These are phyloP conservation scores for Spilarctia lutea DNA, from an alignment of 2,888 invertebrate species.

Conservation along the genomic window DNA sequence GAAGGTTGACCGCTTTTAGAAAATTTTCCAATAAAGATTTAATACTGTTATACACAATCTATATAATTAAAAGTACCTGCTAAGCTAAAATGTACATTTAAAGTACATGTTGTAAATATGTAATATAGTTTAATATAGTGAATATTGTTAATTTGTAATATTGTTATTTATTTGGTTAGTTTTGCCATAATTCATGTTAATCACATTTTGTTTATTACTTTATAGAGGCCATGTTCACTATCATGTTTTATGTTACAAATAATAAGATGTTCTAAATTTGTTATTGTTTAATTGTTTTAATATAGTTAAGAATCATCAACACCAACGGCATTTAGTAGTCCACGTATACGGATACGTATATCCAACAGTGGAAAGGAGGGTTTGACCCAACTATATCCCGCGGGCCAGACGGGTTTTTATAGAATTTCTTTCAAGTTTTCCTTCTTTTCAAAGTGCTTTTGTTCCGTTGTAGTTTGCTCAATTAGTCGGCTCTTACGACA, in stretches of 20 bases:
- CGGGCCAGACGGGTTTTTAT: too few species aligned
- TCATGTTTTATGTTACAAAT: conserved; percentile 49
- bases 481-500: too few species aligned
- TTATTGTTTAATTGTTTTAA: conserved; percentile 26
- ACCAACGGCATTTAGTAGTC: too few species aligned
- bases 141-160: conserved; percentile 1
- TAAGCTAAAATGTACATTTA: conserved; percentile 7
- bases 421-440: too few species aligned
- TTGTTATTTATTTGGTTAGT: conserved; percentile 41
- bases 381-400: too few species aligned
- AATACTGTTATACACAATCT: background rate
- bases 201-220: conserved; percentile 31
- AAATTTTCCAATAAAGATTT: background rate
- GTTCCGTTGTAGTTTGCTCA: too few species aligned
- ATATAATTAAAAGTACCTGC: conserved; percentile 11
- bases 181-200: conserved; percentile 47
- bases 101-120: conserved; percentile 46
- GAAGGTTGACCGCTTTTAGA: background rate
- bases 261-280: conserved; percentile 35
- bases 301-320: background rate
- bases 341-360: too few species aligned
- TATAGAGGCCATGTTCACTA: conserved; percentile 87
- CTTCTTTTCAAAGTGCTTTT: too few species aligned
- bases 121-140: conserved; percentile 19
- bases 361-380: too few species aligned